Evolutionary conservation across 53 echinoderm and acorn worm genomes (phyloP).

Genomic region (Antedon mediterranea): DNA sequence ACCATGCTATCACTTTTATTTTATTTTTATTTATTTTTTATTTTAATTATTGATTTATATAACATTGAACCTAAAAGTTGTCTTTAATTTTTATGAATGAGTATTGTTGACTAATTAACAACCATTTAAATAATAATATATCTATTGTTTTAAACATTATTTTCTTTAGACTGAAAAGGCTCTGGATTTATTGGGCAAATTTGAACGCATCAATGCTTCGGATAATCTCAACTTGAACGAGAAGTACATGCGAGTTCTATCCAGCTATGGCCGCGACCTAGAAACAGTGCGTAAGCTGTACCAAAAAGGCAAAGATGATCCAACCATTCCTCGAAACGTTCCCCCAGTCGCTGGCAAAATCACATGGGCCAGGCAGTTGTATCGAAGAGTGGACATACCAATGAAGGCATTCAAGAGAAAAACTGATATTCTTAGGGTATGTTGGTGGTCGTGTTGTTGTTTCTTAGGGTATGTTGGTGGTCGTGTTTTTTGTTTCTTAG

Average conservation of each 20-base stretch:
- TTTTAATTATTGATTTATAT: too few relatives aligned
- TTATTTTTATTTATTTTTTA: too few relatives aligned
- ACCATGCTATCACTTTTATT: too few relatives aligned
- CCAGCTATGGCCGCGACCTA: slow-evolving; percentile 83
- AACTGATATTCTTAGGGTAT: slow-evolving; percentile 71
- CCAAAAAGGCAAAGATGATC: slow-evolving; percentile 93
- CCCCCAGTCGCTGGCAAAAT: slow-evolving; percentile 98
- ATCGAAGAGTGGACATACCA: slow-evolving; percentile 78
- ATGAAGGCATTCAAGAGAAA: slow-evolving; percentile 98
- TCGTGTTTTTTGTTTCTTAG: too few relatives aligned
- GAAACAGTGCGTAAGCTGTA: slow-evolving; percentile 88
- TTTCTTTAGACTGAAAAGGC: slow-evolving; percentile 82
- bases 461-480: too few relatives aligned
- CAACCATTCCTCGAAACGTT: slow-evolving; percentile 69
- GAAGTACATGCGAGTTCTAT: slow-evolving; percentile 89
- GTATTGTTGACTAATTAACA: too few relatives aligned
- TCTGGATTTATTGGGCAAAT: slow-evolving; percentile 81
- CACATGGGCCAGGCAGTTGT: slow-evolving; percentile 94
- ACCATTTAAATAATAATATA: too few relatives aligned
- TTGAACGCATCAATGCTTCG: slow-evolving; percentile 77
- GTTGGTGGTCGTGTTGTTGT: too few relatives aligned
- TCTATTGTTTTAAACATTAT: neutral
- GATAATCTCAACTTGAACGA: slow-evolving; percentile 65
- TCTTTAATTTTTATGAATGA: too few relatives aligned
- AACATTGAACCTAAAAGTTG: too few relatives aligned